These are phyloP conservation scores for Slavum lentiscoides DNA, from an alignment of 2,888 invertebrate genomes.

Conservation along the genomic window DNA sequence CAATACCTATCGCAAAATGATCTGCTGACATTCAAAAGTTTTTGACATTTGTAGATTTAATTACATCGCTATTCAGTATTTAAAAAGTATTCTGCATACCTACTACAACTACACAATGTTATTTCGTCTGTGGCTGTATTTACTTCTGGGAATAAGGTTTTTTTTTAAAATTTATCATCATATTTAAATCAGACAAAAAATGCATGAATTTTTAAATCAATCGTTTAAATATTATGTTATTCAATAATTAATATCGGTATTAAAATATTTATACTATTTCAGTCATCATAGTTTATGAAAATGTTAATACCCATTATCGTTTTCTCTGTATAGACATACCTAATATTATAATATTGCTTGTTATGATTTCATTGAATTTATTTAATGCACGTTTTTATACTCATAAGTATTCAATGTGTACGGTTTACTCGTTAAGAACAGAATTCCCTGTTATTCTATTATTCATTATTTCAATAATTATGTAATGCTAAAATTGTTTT, in stretches of 20 bases:
- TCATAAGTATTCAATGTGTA: no score
- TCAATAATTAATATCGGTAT: no score
- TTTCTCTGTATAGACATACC: background rate
- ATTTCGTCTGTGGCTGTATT: background rate
- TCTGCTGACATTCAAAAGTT: background rate
- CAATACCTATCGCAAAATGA: background rate
- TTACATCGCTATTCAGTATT: background rate
- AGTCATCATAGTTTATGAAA: no score
- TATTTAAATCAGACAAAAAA: background rate
- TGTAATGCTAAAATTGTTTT: background rate
- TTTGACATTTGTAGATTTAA: background rate
- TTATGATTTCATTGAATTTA: background rate
- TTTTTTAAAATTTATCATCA: background rate
- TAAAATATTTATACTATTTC: no score
- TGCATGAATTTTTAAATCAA: no score
- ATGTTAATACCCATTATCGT: background rate
- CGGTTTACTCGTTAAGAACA: background rate
- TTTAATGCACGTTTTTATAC: background rate
- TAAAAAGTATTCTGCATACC: background rate
- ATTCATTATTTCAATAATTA: background rate
- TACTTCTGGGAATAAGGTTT: conserved; percentile 32
- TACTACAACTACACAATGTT: background rate
- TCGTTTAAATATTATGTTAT: no score
- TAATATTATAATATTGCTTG: no score
- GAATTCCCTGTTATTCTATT: background rate